phyloP scores from a whole-genome alignment of 2,113 vertebrate genomes.

The Copsychus sechellarum region DNA sequence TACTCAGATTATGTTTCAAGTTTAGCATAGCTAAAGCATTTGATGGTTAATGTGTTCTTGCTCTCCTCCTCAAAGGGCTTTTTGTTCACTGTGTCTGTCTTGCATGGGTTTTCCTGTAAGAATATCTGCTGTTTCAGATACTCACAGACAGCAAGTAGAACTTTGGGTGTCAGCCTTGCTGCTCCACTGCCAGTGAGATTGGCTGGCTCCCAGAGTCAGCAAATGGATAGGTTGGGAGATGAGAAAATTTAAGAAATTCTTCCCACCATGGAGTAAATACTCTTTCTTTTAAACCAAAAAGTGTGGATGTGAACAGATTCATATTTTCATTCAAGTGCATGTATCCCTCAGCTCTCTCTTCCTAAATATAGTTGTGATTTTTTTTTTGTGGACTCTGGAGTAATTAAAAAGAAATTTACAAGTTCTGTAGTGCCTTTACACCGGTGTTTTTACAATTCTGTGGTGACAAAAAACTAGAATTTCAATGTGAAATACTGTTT shows the following conservation, averaged over 20 bases:
- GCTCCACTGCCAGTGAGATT: not conserved
- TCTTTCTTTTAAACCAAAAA: not conserved
- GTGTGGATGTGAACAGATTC: not conserved
- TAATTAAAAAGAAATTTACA: not conserved
- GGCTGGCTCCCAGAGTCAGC: not conserved
- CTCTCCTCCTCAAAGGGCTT: not conserved
- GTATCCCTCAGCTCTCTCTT: not conserved
- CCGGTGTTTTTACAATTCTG: not conserved
- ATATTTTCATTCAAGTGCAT: not conserved
- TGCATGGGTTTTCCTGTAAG: not conserved
- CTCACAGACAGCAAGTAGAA: not conserved
- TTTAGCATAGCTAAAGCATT: not conserved
- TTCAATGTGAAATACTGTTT: not conserved
- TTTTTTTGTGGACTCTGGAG: not conserved
- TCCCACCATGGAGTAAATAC: not conserved
- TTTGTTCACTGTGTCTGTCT: not conserved
- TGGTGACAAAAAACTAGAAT: not conserved
- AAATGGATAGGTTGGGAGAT: not conserved
- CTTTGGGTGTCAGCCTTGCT: not conserved
- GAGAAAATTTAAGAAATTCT: not conserved
- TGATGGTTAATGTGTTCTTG: not conserved
- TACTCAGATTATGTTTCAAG: rapidly evolving
- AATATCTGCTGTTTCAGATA: not conserved
- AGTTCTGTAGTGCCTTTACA: not conserved
- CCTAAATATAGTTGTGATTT: not conserved